These are phyloP conservation scores for Camelus bactrianus DNA, from an alignment of 2,113 vertebrate genomes.

Conservation along the genomic window DNA sequence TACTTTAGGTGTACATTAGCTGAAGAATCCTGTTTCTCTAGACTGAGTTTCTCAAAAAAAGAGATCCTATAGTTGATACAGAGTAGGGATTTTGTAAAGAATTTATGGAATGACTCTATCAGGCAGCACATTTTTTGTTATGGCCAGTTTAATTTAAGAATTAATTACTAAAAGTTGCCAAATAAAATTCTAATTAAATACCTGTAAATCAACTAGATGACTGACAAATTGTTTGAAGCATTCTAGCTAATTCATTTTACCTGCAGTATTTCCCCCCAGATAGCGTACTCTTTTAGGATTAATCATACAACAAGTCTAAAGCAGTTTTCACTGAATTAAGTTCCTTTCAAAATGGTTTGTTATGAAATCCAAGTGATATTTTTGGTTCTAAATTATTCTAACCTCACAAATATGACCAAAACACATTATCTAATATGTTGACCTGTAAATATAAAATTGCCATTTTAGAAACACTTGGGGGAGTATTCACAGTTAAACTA, in stretches of 20 bases:
- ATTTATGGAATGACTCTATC: not conserved
- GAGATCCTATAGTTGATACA: not conserved
- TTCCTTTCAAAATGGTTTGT: conserved; percentile 16
- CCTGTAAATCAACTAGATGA: not conserved
- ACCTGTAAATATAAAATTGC: conserved; percentile 51
- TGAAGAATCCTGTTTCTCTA: not conserved
- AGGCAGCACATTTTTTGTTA: not conserved
- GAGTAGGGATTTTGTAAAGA: not conserved
- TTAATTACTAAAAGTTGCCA: not conserved
- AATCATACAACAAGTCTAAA: not conserved
- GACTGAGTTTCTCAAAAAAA: not conserved
- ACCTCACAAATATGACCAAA: conserved; percentile 32
- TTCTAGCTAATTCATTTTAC: not conserved
- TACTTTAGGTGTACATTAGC: not conserved
- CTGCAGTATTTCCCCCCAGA: not conserved
- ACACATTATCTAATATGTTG: conserved; percentile 61
- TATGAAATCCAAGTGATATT: conserved; percentile 34
- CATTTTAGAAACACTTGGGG: conserved; percentile 23
- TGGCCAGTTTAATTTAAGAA: not conserved
- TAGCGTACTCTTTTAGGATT: not conserved
- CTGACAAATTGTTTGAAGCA: not conserved
- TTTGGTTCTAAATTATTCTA: conserved; percentile 49
- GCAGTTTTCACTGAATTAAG: conserved; percentile 18
- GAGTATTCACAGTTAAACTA: conserved; percentile 61
- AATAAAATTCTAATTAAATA: not conserved